These are phyloP conservation scores for Corydoras sp. DNA, from an alignment of 2,113 vertebrate genomes.

Conservation along the genomic window DNA sequence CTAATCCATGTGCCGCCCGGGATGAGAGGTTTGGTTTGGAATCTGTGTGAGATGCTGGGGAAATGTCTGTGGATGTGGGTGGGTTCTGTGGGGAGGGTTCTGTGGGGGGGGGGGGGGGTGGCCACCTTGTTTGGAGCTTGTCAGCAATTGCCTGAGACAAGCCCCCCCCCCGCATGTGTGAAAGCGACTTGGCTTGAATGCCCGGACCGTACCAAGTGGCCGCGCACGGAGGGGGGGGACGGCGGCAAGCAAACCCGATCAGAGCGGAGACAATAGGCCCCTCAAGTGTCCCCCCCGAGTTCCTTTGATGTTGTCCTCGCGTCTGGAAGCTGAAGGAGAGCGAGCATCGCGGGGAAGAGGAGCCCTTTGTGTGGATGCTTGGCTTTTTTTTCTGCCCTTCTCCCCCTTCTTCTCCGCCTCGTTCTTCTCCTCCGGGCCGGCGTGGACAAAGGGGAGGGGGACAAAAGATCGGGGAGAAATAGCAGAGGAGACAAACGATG, in stretches of 20 bases:
- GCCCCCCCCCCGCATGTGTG: conserved; percentile 77
- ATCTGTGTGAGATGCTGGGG: conserved; percentile 17
- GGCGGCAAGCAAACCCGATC: conserved; percentile 67
- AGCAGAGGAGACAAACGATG: conserved; percentile 46
- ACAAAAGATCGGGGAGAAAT: conserved; percentile 43
- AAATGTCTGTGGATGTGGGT: too few species aligned
- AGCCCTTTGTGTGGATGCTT: conserved; percentile 64
- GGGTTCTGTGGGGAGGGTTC: background rate
- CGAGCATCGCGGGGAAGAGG: conserved; percentile 65
- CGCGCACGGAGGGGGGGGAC: conserved; percentile 65
- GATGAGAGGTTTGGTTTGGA: background rate
- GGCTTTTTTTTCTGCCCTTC: conserved; percentile 47
- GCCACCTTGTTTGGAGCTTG: conserved; percentile 85
- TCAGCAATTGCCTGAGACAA: conserved; percentile 86
- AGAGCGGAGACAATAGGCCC: conserved; percentile 79
- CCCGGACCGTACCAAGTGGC: conserved; percentile 81
- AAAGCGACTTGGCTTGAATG: conserved; percentile 87
- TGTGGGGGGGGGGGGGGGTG: conserved; percentile 55
- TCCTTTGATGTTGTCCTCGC: conserved; percentile 78
- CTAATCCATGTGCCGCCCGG: background rate
- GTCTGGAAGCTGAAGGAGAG: conserved; percentile 69
- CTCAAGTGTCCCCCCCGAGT: conserved; percentile 74
- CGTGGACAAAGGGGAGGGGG: conserved; percentile 52
- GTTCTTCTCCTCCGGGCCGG: conserved; percentile 27
- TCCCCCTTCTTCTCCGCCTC: conserved; percentile 14